A percentile compares a stretch with the other conserved stretches of the same genome.
phyloP scores from a whole-genome alignment of 2,113 vertebrate species.

The Opisthocomus hoazin region DNA sequence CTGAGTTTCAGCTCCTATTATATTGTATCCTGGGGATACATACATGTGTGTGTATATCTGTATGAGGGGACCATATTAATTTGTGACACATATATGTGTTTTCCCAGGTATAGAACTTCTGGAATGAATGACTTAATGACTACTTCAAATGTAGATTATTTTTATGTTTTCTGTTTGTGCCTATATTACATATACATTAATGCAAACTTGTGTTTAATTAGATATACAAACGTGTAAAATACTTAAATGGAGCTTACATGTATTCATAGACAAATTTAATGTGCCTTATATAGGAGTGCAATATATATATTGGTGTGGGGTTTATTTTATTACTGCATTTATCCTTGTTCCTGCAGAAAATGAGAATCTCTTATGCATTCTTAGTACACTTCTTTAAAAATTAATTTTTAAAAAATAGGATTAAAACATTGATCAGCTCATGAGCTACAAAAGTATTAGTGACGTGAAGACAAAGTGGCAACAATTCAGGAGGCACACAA shows the following conservation, averaged over 20 bases:
- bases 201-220: neutral
- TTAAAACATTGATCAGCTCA: slow-evolving; percentile 16
- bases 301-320: neutral
- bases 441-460: neutral
- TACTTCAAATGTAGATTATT: neutral
- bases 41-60: no score
- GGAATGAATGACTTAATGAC: neutral
- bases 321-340: neutral
- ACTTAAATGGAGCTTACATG: neutral
- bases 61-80: rapidly evolving
- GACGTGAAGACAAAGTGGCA: neutral
- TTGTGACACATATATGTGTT: neutral
- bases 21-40: neutral
- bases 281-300: neutral
- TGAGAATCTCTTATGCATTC: neutral
- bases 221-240: neutral
- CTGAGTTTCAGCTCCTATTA: neutral
- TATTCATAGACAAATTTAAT: neutral
- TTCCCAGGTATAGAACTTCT: neutral
- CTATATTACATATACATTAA: neutral
- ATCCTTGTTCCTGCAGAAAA: neutral
- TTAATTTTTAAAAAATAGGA: neutral
- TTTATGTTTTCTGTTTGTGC: neutral
- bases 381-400: neutral
- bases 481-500: neutral